Evolutionary conservation across 2,888 invertebrate genomes (phyloP), one percentile per base, ranked within the genome.

Genomic region (Chymomyza procnemis): DNA sequence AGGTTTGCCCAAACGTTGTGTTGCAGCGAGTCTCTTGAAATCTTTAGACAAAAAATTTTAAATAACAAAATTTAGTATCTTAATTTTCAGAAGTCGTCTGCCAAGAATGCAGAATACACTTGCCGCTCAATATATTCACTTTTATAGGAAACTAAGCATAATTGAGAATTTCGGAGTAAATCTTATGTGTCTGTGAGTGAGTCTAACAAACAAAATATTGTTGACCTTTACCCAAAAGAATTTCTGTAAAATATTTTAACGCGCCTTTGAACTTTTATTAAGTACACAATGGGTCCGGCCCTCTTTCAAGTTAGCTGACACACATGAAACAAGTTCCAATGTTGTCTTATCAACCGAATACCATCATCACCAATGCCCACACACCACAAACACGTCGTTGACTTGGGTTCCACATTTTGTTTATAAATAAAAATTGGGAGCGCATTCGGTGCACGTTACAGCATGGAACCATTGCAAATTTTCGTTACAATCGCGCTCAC

Each of bases 381-480:
- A 34, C 21, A 41, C 56, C 19, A 18, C n/a, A 18, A 55, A 55
- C 26, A 55, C 55, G 26, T 14, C 55, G 26, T 14, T 55, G 55
- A 21, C 26, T 75, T 76, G 75, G 73, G 80, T 87, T 87, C 87
- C 81, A 88, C 87, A 50, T 74, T 75, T 75, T 80, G 84, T 81
- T 88, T 87, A 88, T 83, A 86, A 88, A 86, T 86, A 86, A 77
- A 76, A 78, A 77, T 73, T 82, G 74, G 75, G 76, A 82, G 80
- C 80, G 34, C 59, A 74, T 74, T 75, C 71, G 78, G 87, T 89
- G 85, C 88, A 84, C 84, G 89, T 88, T 87, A 88, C 87, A 81
- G 88, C 77, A 86, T 89, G 88, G 89, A 88, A 88, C 87, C 80
- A 76, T 76, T 83, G 87, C 85, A 83, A 87, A 84, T 75, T 74